phyloP scores from a whole-genome alignment of 2,113 vertebrate genomes.

The Notechis scutatus region DNA sequence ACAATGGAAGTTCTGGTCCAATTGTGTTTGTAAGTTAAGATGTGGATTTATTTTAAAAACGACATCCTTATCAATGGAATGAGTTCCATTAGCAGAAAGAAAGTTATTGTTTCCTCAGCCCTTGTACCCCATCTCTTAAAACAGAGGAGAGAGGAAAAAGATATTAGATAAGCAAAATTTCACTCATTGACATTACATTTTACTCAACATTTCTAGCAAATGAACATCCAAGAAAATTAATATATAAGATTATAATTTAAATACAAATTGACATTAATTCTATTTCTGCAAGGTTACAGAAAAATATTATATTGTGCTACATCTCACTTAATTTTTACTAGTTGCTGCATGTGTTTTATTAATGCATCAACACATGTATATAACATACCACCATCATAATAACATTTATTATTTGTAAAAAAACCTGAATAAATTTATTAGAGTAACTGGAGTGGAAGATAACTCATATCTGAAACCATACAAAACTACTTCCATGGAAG shows the following conservation, averaged over 20 bases:
- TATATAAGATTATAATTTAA: neutral
- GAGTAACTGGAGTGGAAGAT: neutral
- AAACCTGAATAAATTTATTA: neutral
- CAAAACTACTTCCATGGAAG: neutral
- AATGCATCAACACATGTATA: neutral
- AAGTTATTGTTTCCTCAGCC: neutral
- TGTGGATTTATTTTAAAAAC: neutral
- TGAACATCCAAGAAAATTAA: neutral
- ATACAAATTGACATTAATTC: neutral
- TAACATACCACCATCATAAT: neutral
- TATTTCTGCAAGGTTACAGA: neutral
- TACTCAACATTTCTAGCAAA: neutral
- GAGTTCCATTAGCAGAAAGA: neutral
- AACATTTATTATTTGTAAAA: neutral
- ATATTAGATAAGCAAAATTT: neutral
- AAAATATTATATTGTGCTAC: neutral
- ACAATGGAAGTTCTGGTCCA: neutral
- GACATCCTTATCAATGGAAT: neutral
- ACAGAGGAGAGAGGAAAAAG: neutral
- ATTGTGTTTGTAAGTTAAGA: neutral
- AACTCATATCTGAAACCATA: neutral
- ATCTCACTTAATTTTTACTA: neutral
- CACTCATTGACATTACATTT: neutral
- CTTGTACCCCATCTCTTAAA: neutral
- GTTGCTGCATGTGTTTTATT: neutral